Evolutionary conservation across 2,113 vertebrate species (phyloP), one percentile per base, ranked within the genome.

Genomic region (Puma concolor): DNA sequence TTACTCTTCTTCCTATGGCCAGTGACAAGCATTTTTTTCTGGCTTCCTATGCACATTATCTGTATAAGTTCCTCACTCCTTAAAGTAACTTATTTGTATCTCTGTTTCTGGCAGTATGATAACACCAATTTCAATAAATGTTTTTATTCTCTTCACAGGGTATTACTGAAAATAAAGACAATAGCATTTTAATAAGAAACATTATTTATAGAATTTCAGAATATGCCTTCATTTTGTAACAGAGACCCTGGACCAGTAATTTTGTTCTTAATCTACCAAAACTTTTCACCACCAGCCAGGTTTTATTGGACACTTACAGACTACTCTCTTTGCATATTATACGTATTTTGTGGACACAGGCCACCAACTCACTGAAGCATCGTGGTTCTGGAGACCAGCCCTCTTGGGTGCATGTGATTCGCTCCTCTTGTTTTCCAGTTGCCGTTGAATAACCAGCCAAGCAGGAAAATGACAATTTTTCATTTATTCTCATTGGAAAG

Each of bases 291-390:
- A 21, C 4, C 44, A 25, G 27, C 44, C 31, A 19, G 6, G 11
- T 81, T 66, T 27, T 15, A 27, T 7, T 38, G 21, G 13, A n/a
- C 2, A 1, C 14, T 3, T 6, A n/a, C 3, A 6, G 17, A 41
- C 9, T 4, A 6, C 9, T 13, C 21, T 23, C 4, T 7, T 1
- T 3, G 10, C 5, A 8, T 1, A 5, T 8, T 17, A 19, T 12
- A 52, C 23, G 12, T 16, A 6, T 5, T 2, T 0, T 1, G 17
- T 7, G 4, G 66, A 38, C 36, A 4, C 60, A 23, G 0, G 1
- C 60, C 64, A 19, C 2, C 3, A 5, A 99, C 99, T 99, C 98
- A 99, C 99, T 98, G 96, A 98, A 98, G 94, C 99, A 99, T 0
- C 0, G 93, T 1, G 98, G 99, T 5, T 86, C 41, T 8, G 99